Evolutionary conservation across 1,140 invertebrate species (phyloP).

Genomic region (Lordiphosa stackelbergi): DNA sequence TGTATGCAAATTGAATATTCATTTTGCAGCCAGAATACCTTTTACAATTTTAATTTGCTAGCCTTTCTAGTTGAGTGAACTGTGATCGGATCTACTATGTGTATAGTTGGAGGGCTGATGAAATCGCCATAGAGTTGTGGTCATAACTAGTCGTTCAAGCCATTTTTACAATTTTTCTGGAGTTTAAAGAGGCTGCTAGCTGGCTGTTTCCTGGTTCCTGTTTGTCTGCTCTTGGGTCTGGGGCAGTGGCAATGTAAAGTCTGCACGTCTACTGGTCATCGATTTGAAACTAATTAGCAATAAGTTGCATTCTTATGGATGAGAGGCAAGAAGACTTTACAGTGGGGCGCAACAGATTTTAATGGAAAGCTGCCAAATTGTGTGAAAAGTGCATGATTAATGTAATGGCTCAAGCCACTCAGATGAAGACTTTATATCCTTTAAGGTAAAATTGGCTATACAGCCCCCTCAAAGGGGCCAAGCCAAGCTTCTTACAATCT

Average conservation of each 20-base stretch:
- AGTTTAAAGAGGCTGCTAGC: neutral
- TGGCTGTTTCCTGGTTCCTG: conserved; percentile 1
- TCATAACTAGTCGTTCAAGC: neutral
- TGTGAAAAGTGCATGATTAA: too few species aligned
- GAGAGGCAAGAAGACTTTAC: conserved; percentile 8
- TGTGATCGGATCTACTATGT: conserved; percentile 10
- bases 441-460: too few species aligned
- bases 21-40: conserved; percentile 2
- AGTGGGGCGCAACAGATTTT: conserved; percentile 1
- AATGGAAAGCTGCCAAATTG: too few species aligned
- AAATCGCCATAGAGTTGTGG: too few species aligned
- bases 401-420: too few species aligned
- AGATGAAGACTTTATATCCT: too few species aligned
- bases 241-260: conserved; percentile 9
- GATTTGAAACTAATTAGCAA: conserved; percentile 74
- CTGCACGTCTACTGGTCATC: conserved; percentile 48
- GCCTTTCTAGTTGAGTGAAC: conserved; percentile 4
- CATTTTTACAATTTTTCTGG: conserved; percentile 5
- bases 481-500: too few species aligned
- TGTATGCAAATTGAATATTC: conserved; percentile 26
- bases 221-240: neutral
- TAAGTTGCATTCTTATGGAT: conserved; percentile 37
- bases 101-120: too few species aligned
- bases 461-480: too few species aligned
- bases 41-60: conserved; percentile 18